phyloP scores from a whole-genome alignment of 1,140 invertebrate species.

The Drosophila navojoa region DNA sequence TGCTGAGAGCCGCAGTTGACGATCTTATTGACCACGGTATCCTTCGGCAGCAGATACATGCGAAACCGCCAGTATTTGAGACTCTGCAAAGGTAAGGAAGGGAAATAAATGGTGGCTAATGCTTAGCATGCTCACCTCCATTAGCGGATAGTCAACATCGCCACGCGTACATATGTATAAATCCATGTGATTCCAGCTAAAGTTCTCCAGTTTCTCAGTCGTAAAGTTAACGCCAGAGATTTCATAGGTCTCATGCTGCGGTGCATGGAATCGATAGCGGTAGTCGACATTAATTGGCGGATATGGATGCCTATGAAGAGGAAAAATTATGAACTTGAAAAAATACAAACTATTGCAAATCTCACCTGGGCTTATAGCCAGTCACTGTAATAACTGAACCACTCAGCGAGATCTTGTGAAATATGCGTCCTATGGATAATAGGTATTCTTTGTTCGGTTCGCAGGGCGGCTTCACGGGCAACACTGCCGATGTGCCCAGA shows the following conservation, averaged over 20 bases:
- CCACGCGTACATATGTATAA: slow-evolving; percentile 97
- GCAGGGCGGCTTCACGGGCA: slow-evolving; percentile 69
- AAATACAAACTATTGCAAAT: background rate
- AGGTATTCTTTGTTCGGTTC: slow-evolving; percentile 90
- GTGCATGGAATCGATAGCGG: slow-evolving; percentile 95
- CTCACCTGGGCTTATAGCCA: slow-evolving; percentile 94
- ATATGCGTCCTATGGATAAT: slow-evolving; percentile 96
- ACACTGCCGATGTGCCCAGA: slow-evolving; percentile 70
- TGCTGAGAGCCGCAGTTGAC: slow-evolving; percentile 87
- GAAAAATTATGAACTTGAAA: background rate
- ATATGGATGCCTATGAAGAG: slow-evolving; percentile 92
- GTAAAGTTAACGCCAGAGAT: slow-evolving; percentile 97
- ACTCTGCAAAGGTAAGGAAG: slow-evolving; percentile 85
- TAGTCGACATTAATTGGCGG: slow-evolving; percentile 95
- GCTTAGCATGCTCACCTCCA: slow-evolving; percentile 87
- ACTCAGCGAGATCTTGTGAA: slow-evolving; percentile 94
- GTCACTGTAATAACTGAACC: slow-evolving; percentile 96
- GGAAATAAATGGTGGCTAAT: background rate
- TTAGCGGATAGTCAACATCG: slow-evolving; percentile 94
- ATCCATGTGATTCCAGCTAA: slow-evolving; percentile 99
- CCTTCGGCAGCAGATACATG: slow-evolving; percentile 92
- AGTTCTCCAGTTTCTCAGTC: slow-evolving; percentile 97
- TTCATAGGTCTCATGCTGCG: slow-evolving; percentile 96
- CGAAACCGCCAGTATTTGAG: slow-evolving; percentile 98
- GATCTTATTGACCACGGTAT: slow-evolving; percentile 89